phyloP scores from a whole-genome alignment of 2,888 invertebrate species.

The Nysson spinosus region DNA sequence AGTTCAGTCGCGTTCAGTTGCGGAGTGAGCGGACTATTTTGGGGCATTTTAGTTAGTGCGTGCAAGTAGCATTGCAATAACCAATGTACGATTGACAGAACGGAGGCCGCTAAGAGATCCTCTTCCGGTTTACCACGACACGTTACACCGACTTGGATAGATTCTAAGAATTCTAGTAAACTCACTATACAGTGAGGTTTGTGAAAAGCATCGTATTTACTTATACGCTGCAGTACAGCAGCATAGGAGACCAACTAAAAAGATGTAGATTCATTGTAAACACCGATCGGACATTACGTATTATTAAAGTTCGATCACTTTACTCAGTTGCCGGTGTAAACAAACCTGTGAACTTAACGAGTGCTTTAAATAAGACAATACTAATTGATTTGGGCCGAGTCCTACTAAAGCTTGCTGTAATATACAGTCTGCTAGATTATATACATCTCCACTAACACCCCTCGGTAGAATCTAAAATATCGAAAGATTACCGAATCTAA shows the following conservation, averaged over 20 bases:
- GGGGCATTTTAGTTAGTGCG: constrained; percentile 75
- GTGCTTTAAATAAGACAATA: constrained; percentile 94
- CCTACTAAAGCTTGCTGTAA: constrained; percentile 96
- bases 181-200: constrained; percentile 93
- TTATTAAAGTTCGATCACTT: not conserved
- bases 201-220: constrained; percentile 91
- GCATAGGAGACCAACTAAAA: constrained; percentile 90
- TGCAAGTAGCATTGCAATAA: constrained; percentile 85
- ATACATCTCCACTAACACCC: constrained; percentile 96
- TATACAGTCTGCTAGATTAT: constrained; percentile 94
- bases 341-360: constrained; percentile 89
- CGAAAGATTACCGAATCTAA: not conserved
- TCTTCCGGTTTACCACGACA: constrained; percentile 92
- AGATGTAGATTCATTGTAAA: constrained; percentile 4
- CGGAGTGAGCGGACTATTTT: constrained; percentile 68
- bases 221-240: constrained; percentile 91
- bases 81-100: constrained; percentile 91
- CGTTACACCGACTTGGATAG: constrained; percentile 81
- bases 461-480: constrained; percentile 84
- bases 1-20: constrained; percentile 82
- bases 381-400: constrained; percentile 93
- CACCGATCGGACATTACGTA: not conserved
- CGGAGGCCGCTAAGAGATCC: constrained; percentile 88
- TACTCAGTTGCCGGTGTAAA: too few relatives aligned
- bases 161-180: constrained; percentile 90